These are phyloP conservation scores for Microctonus hyperodae DNA, from an alignment of 2,888 invertebrate species.

Conservation along the genomic window DNA sequence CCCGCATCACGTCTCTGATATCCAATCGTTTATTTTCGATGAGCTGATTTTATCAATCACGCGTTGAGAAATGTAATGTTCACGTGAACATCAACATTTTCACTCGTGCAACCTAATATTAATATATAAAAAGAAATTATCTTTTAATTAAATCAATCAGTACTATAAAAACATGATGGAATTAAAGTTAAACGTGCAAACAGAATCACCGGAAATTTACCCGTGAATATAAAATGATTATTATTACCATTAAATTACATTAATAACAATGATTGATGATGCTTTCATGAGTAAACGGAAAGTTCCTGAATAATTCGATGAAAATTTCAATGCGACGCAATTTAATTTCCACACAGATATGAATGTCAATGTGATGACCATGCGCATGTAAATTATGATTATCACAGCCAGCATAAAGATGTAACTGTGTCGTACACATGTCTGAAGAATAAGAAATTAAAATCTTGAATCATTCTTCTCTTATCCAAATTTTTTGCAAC, in stretches of 20 bases:
- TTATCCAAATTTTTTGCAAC: not conserved
- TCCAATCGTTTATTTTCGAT: constrained; percentile 3
- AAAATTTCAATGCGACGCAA: not conserved
- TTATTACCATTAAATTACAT: not conserved
- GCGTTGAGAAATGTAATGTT: not conserved
- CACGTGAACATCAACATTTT: constrained; percentile 17
- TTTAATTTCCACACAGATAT: not conserved
- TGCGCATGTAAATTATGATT: not conserved
- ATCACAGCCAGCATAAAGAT: not conserved
- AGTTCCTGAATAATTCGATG: not conserved
- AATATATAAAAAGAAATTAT: not conserved
- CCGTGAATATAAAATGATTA: not conserved
- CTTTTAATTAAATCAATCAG: not conserved
- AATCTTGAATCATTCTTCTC: not conserved
- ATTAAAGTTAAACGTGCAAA: not conserved
- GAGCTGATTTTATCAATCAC: constrained; percentile 25
- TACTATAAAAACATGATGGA: not conserved
- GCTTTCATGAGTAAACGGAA: not conserved
- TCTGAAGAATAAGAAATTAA: not conserved
- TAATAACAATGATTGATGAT: not conserved
- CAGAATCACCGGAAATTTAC: not conserved
- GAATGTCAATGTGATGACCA: not conserved
- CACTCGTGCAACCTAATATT: not conserved
- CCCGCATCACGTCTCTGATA: constrained; percentile 15
- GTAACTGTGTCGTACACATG: not conserved